Percentiles rank a stretch among this genome's conserved stretches.
Evolutionary conservation across 1,140 invertebrate species (phyloP).

Genomic region (Drosophila aff.): DNA sequence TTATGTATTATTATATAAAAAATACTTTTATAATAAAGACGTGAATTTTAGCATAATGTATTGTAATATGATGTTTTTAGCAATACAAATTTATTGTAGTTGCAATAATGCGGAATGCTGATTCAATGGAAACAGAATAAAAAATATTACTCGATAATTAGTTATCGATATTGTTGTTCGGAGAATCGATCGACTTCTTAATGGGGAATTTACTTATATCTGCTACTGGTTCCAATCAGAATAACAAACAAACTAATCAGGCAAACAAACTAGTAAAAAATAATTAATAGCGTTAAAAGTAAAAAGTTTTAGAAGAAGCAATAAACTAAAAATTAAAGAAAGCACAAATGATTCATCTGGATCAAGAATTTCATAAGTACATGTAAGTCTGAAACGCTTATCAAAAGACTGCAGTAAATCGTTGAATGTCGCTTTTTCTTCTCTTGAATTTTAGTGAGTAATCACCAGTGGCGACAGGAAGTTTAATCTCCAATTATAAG

Average conservation of each 20-base stretch:
- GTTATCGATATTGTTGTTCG: not conserved
- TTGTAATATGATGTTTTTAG: too few species aligned
- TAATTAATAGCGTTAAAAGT: not conserved
- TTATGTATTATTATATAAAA: too few species aligned
- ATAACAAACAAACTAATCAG: not conserved
- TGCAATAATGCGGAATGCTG: too few species aligned
- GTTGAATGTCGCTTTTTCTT: not conserved
- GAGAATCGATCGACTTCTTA: not conserved
- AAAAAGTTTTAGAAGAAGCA: not conserved
- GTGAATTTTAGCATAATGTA: too few species aligned
- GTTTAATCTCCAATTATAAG: not conserved
- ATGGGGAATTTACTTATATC: not conserved
- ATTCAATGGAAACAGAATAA: too few species aligned
- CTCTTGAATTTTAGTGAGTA: not conserved
- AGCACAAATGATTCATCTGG: too few species aligned
- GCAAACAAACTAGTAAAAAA: too few species aligned
- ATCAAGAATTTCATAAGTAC: not conserved
- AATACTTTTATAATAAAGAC: too few species aligned
- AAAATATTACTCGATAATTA: not conserved
- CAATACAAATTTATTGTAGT: too few species aligned
- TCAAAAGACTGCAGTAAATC: not conserved
- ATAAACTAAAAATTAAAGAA: not conserved
- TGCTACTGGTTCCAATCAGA: conserved; percentile 4
- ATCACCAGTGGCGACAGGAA: not conserved
- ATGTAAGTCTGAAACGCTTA: not conserved